A percentile compares a stretch with the other conserved stretches of the same genome.
Conservation (phyloP, 1,140 invertebrate species). For the Hestina assimilis region DNA sequence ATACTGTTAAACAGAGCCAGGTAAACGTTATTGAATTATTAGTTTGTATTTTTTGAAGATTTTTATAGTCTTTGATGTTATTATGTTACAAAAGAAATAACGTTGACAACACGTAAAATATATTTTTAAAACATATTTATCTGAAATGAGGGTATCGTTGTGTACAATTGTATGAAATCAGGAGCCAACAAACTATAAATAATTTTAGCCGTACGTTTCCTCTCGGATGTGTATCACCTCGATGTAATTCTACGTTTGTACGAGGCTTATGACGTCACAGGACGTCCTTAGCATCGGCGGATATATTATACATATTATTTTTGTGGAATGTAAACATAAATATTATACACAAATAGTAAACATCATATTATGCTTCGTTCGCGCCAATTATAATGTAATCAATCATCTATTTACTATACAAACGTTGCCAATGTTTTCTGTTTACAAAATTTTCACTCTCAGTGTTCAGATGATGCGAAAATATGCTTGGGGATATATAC, state of each 20-base stretch:
- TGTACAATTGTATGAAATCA: background rate
- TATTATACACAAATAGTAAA: conserved; percentile 43
- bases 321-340: no score
- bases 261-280: conserved; percentile 51
- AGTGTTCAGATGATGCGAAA: no score
- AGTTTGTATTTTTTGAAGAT: no score
- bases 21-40: background rate
- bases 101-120: no score
- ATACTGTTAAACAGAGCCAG: background rate
- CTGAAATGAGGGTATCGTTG: conserved; percentile 2
- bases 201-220: conserved; percentile 24
- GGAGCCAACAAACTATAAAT: conserved; percentile 16
- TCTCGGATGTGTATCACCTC: conserved; percentile 18
- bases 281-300: conserved; percentile 37
- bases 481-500: no score
- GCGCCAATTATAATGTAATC: background rate
- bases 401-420: background rate
- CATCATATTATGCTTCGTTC: background rate
- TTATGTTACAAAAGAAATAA: no score
- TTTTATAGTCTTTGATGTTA: no score
- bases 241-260: conserved; percentile 32
- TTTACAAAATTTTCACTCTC: background rate
- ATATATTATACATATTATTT: no score
- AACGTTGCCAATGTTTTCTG: background rate
- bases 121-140: background rate